phyloP scores from a whole-genome alignment of 2,113 vertebrate genomes.

The Pituophis catenifer region DNA sequence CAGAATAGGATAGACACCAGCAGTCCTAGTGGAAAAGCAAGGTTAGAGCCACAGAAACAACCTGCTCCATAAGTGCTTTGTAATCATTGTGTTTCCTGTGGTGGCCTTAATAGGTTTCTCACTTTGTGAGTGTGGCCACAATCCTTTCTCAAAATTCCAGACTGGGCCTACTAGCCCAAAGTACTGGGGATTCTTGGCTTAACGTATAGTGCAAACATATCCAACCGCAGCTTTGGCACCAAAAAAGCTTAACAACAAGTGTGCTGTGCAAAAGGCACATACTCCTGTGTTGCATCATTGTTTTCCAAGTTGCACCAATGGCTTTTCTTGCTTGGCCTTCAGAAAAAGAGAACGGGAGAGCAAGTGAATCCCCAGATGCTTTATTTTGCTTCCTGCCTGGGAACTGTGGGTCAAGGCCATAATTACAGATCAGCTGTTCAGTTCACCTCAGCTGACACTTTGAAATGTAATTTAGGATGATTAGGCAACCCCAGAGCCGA shows the following conservation, averaged over 20 bases:
- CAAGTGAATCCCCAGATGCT: background rate
- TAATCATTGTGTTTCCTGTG: background rate
- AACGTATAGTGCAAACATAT: background rate
- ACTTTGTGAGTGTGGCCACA: background rate
- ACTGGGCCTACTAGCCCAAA: background rate
- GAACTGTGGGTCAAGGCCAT: constrained; percentile 13
- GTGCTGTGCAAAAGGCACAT: background rate
- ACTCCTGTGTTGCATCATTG: background rate
- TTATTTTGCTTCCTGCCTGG: fast-evolving
- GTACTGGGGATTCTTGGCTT: background rate
- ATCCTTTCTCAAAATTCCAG: background rate
- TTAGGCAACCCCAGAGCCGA: background rate
- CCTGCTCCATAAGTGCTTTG: background rate
- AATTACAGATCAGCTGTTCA: background rate
- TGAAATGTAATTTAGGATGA: constrained; percentile 16
- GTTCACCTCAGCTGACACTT: background rate
- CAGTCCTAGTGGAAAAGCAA: background rate
- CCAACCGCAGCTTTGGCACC: background rate
- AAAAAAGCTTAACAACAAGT: background rate
- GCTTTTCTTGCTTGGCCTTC: background rate
- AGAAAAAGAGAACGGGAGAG: background rate
- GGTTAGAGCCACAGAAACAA: background rate
- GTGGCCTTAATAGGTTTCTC: background rate
- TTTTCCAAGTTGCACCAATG: background rate
- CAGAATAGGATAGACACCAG: background rate